Base-by-base conservation (phyloP, 2,888 invertebrate species). In the Subacronicta megacephala region DNA sequence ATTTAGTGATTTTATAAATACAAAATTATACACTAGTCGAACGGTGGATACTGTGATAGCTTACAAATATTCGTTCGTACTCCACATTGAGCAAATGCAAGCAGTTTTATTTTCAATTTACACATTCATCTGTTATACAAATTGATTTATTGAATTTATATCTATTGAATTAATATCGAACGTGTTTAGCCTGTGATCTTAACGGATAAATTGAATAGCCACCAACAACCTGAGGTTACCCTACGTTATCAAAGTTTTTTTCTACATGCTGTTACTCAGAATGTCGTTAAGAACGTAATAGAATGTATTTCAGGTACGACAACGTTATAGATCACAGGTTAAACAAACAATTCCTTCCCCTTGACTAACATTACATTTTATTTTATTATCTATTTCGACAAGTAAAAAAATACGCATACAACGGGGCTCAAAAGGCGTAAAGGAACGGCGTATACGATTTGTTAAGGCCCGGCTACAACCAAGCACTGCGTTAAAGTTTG, bases 71-170 rank as follows among this genome's bases (percentile, higher is more conserved):
- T 73, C 66, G 67, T 78, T 54, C 44, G 83, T 79, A 85, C 78
- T 82, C 80, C 63, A 72, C 68, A 80, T 91, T 92, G 92, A 92
- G 91, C 92, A 92, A 91, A 88, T 90, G 89, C 89, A 92, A 90
- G 89, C 89, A 79, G 79, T 81, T 67, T 60, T 63, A n/a, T n/a
- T 55, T 18, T 29, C 35, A 10, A 10, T 46, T 64, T 49, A n/a
- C 20, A 61, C 46, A 66, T 44, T 54, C 23, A 64, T 51, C 53
- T 45, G 47, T 60, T 53, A 52, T 59, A 66, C 33, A 72, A 58
- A 46, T 51, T 58, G 52, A 53, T 46, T 50, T 37, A 47, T 62
- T 67, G 31, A n/a, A 31, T 31, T 62, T 68, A 61, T 71, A 60
- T 74, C 55, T 72, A 74, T 65, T 65, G 65, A 52, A 55, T 52